Conservation (phyloP, 2,888 invertebrate species). For the Nephrotoma guestfalica region DNA sequence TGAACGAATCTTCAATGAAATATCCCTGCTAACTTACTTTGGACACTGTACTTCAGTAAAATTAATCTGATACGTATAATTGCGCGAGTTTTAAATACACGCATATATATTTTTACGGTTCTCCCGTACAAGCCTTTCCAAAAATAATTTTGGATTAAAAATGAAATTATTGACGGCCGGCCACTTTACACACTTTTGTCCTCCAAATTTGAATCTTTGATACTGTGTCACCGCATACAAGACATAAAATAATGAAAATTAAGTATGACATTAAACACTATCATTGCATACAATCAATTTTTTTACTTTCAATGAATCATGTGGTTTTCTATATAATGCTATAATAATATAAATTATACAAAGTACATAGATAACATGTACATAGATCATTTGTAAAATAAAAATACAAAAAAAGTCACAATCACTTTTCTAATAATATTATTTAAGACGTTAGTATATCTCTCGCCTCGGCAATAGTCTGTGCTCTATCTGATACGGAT, state of each 20-base stretch:
- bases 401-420: not conserved
- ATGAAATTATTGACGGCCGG: too few relatives aligned
- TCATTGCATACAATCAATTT: not conserved
- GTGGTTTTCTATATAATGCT: not conserved
- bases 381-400: not conserved
- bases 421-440: not conserved
- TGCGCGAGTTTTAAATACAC: too few relatives aligned
- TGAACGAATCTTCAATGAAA: too few relatives aligned
- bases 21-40: too few relatives aligned
- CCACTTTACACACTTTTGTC: not conserved
- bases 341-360: not conserved
- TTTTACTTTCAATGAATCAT: not conserved
- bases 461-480: not conserved
- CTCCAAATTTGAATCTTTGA: not conserved
- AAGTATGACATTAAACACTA: not conserved
- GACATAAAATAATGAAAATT: not conserved
- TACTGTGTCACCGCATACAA: not conserved
- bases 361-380: not conserved
- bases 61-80: too few relatives aligned
- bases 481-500: not conserved
- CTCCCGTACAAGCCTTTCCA: too few relatives aligned
- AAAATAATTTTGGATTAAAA: too few relatives aligned
- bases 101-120: too few relatives aligned
- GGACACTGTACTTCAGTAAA: too few relatives aligned
- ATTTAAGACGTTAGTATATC: not conserved